Percentiles rank a stretch among this genome's conserved stretches.
phyloP scores from a whole-genome alignment of 2,797 vertebrate species.

The Vireo griseus region DNA sequence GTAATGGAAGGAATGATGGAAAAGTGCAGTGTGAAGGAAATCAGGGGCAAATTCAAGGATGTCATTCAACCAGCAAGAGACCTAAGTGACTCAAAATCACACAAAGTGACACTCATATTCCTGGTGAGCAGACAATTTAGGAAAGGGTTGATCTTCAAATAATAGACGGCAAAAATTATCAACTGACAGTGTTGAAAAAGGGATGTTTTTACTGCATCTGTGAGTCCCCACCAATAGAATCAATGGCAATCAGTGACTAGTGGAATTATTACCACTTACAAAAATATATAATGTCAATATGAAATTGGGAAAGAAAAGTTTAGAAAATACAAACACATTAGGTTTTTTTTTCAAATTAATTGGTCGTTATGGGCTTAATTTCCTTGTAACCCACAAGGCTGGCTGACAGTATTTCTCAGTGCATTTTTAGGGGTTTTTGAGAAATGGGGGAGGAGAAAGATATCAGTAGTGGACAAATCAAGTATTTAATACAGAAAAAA shows the following conservation, averaged over 20 bases:
- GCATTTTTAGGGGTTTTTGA: neutral
- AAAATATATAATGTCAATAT: neutral
- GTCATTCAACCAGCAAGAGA: neutral
- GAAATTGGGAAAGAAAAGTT: neutral
- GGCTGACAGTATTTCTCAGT: neutral
- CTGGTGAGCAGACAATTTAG: neutral
- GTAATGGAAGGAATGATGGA: neutral
- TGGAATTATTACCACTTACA: neutral
- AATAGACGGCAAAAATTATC: neutral
- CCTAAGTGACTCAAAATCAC: neutral
- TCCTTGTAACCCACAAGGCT: neutral
- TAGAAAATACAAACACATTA: neutral
- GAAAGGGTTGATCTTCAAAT: neutral
- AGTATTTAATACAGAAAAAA: neutral
- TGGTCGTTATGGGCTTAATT: neutral
- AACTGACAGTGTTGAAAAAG: neutral
- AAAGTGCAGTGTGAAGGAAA: neutral
- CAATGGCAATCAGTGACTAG: neutral
- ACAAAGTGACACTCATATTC: neutral
- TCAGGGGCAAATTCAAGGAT: neutral
- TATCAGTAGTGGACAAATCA: neutral
- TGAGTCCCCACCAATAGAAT: neutral
- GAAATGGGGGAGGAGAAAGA: neutral
- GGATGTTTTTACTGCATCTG: neutral
- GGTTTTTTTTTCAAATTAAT: neutral